These are phyloP conservation scores for Metopia argyrocephala DNA, from an alignment of 2,888 invertebrate species.

Conservation along the genomic window DNA sequence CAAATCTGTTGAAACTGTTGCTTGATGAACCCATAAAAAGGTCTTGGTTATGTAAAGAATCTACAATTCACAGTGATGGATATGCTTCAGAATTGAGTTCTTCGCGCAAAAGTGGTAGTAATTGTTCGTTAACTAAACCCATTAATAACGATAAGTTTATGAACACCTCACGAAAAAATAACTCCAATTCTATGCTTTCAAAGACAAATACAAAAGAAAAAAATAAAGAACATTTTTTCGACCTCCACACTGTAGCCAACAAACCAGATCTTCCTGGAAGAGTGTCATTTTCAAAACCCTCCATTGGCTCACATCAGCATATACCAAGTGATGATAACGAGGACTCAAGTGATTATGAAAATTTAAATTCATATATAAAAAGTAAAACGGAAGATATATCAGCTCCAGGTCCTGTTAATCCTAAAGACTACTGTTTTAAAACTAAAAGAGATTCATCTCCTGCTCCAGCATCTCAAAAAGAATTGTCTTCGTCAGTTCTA, in stretches of 20 bases:
- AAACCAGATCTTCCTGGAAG: constrained; percentile 78
- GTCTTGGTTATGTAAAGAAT: constrained; percentile 78
- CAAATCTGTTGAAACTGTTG: constrained; percentile 76
- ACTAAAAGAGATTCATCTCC: background rate
- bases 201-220: constrained; percentile 5
- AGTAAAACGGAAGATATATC: constrained; percentile 66
- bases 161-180: constrained; percentile 47
- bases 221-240: constrained; percentile 14
- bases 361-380: constrained; percentile 47
- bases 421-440: constrained; percentile 39
- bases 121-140: constrained; percentile 61
- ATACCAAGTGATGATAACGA: constrained; percentile 70
- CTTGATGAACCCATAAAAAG: constrained; percentile 78
- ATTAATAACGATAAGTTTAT: constrained; percentile 45
- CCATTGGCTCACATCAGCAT: constrained; percentile 44
- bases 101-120: constrained; percentile 66
- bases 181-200: constrained; percentile 30
- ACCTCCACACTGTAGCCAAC: constrained; percentile 14
- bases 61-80: constrained; percentile 61
- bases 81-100: constrained; percentile 69
- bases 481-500: constrained; percentile 59
- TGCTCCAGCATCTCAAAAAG: constrained; percentile 7
- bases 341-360: constrained; percentile 76
- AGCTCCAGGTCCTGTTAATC: constrained; percentile 71
- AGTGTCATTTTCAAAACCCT: constrained; percentile 76